phyloP scores from a whole-genome alignment of 2,797 vertebrate species.

The Rhynchotus rufescens region DNA sequence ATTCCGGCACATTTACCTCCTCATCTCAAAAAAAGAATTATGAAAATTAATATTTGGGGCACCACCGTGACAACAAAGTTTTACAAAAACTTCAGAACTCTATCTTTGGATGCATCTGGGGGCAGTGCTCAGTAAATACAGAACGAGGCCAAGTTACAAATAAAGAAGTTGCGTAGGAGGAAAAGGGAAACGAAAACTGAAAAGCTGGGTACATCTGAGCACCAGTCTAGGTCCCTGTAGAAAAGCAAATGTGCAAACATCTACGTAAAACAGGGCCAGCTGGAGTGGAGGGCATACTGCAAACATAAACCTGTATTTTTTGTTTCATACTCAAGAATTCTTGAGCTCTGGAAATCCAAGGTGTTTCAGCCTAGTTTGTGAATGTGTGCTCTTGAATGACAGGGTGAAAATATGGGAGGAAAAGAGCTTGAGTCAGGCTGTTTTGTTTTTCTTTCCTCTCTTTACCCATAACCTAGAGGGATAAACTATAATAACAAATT shows the following conservation, averaged over 20 bases:
- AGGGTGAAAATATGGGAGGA: background rate
- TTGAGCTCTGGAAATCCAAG: background rate
- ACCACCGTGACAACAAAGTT: background rate
- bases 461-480: background rate
- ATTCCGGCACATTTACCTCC: background rate
- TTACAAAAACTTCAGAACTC: slow-evolving; percentile 15
- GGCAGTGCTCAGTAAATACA: slow-evolving; percentile 38
- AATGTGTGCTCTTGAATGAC: background rate
- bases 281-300: background rate
- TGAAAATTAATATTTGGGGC: slow-evolving; percentile 9
- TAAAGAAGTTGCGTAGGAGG: background rate
- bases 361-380: background rate
- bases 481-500: background rate
- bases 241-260: background rate
- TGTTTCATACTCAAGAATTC: background rate
- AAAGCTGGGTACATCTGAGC: background rate
- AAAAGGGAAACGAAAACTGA: background rate
- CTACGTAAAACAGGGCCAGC: background rate
- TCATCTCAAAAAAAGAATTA: slow-evolving; percentile 7
- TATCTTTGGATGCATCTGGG: background rate
- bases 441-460: background rate
- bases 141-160: slow-evolving; percentile 37
- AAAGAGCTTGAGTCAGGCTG: background rate
- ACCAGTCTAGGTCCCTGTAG: background rate
- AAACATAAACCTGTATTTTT: background rate